Base-by-base conservation (phyloP, 2,888 invertebrate species). In the Panopea generosa region DNA sequence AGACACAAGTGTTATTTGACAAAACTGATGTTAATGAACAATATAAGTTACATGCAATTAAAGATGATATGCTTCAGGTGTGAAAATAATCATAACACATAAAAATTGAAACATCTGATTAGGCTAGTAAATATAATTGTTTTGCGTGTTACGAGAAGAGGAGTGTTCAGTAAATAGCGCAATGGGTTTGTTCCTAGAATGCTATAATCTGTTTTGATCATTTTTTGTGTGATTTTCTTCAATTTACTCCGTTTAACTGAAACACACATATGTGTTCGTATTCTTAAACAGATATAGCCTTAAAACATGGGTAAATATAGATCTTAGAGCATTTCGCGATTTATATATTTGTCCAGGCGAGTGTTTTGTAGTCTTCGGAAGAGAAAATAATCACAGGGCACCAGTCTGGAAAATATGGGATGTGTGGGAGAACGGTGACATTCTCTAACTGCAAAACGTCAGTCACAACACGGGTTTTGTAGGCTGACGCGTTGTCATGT, bases 401-500 rank as follows among this genome's bases (percentile, higher is more conserved):
- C 53, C 47, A 69, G 27, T 63, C 63, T 63, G 63, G 74, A 3
- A 52, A 68, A 49, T 53, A 55, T 24, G 62, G 56, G 24, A 66
- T 57, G 38, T 62, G 74, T 3, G 14, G 61, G 7, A 66, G 66
- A 50, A 66, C 75, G n/a, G 40, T 55, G 18, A 68, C 52, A 16
- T 57, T 55, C 49, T 61, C 33, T 50, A 47, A 43, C 40, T 50
- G 22, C 50, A 63, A 59, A 71, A 63, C 57, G 20, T 62, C 52
- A 2, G 45, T 63, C 52, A 68, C 63, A 68, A 74, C 40, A 18
- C 24, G 43, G 26, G 67, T 62, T 43, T 73, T 73, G 52, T 73
- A 61, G n/a, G 63, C 62, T 52, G n/a, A n/a, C n/a, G n/a, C n/a
- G 60, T 73, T 57, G 55, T 50, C 67, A 62, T 62, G 52, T 24